These are phyloP conservation scores for Neomonachus schauinslandi DNA, from an alignment of 2,113 vertebrate species.

Conservation along the genomic window DNA sequence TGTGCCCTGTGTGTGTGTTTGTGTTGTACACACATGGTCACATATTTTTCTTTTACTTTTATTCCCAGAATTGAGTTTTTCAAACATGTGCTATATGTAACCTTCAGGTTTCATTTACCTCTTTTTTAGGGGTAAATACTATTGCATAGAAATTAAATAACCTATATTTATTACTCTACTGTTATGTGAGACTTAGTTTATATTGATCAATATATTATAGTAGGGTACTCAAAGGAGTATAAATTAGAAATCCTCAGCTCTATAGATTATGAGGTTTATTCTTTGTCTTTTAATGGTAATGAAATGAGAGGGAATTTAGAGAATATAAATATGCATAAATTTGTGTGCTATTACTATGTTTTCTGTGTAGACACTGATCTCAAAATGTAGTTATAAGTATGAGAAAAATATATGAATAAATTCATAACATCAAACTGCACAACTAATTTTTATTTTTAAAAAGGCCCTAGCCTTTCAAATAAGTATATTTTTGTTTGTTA, in stretches of 20 bases:
- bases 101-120: neutral
- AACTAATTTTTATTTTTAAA: neutral
- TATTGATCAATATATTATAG: neutral
- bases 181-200: neutral
- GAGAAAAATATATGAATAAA: neutral
- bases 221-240: neutral
- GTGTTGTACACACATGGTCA: neutral
- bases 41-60: neutral
- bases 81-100: neutral
- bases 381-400: neutral
- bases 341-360: neutral
- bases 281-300: neutral
- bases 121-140: neutral
- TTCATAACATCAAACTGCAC: neutral
- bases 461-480: neutral
- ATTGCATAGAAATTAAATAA: neutral
- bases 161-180: neutral
- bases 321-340: neutral
- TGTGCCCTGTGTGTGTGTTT: no score
- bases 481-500: neutral
- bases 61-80: neutral
- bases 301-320: neutral
- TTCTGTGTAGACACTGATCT: neutral
- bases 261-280: neutral
- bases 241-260: neutral